Base-by-base conservation (phyloP, 2,888 invertebrate genomes). In the Idaea straminata region DNA sequence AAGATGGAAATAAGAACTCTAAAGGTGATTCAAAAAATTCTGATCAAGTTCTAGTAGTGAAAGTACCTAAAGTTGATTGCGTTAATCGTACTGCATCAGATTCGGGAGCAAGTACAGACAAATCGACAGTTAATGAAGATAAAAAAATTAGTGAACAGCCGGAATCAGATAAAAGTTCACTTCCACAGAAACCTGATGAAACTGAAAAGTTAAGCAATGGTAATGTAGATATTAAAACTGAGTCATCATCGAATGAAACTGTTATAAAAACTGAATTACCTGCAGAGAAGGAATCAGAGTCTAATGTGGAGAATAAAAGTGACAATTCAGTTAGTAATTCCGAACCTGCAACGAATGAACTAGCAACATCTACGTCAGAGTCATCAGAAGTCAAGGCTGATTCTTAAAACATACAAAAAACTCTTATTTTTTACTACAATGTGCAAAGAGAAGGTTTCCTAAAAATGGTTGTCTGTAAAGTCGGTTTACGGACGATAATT, bases 1-100 rank as follows among this genome's bases (percentile, higher is more conserved):
- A 91, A 75, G 91, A 91, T 71, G 81, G 86, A n/a, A 85, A 74
- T 69, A 87, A 86, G 71, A 77, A 69, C 65, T 76, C 74, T 65
- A 72, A 78, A 6, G 83, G 73, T 72, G 85, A 88, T 70, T 86
- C 86, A 66, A 86, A 83, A 61, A 66, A 77, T 64, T 75, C 81
- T 64, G 90, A 91, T 74, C 88, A 90, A 82, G 85, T 90, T 63
- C 83, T 88, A 63, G 86, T 91, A 57, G 91, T 91, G 0, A 85
- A 91, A 78, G 87, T 92, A 65, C 92, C 92, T 64, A 86, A 86
- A 79, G 88, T 90, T 15, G 88, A 91, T 47, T 78, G 84, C 74
- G 62, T 80, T 62, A 67, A 80, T 67, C 74, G 81, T 67, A 72
- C 80, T 61, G 64, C 72, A 61, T 35, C 77, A 35, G 84, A 79